These are phyloP conservation scores for Lasioglossum leucozonium DNA, from an alignment of 2,888 invertebrate genomes.

Conservation along the genomic window DNA sequence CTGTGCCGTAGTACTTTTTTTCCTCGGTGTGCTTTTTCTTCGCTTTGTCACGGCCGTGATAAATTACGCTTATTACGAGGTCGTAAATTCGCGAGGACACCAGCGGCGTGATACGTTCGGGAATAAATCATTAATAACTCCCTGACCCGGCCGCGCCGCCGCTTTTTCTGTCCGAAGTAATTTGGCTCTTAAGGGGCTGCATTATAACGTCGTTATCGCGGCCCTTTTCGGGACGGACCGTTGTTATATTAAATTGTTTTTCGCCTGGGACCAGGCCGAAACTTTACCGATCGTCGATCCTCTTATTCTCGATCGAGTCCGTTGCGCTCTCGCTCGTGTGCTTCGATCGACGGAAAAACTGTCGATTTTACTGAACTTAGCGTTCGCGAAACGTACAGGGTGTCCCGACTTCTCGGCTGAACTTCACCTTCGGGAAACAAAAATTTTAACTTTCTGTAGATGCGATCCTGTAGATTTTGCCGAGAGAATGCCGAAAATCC, in stretches of 20 bases:
- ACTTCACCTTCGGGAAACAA: no score
- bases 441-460: no score
- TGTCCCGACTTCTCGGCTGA: no score
- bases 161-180: slow-evolving; percentile 18
- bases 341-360: not conserved
- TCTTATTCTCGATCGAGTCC: not conserved
- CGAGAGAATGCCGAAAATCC: no score
- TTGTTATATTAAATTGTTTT: slow-evolving; percentile 10
- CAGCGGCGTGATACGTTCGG: slow-evolving; percentile 36
- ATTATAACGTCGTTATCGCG: slow-evolving; percentile 48
- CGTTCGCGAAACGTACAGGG: no score
- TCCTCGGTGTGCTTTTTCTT: slow-evolving; percentile 8
- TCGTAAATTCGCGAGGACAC: slow-evolving; percentile 47
- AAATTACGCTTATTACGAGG: slow-evolving; percentile 53
- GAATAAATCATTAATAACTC: slow-evolving; percentile 56
- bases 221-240: not conserved
- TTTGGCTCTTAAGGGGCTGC: slow-evolving; percentile 25
- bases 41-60: slow-evolving; percentile 43
- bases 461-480: no score
- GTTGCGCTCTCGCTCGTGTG: not conserved
- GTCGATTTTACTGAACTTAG: not conserved
- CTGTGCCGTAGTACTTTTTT: not conserved
- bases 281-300: not conserved
- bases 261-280: not conserved
- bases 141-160: slow-evolving; percentile 16